These are phyloP conservation scores for Drosophila algonquin DNA, from an alignment of 2,888 invertebrate genomes.

Conservation along the genomic window DNA sequence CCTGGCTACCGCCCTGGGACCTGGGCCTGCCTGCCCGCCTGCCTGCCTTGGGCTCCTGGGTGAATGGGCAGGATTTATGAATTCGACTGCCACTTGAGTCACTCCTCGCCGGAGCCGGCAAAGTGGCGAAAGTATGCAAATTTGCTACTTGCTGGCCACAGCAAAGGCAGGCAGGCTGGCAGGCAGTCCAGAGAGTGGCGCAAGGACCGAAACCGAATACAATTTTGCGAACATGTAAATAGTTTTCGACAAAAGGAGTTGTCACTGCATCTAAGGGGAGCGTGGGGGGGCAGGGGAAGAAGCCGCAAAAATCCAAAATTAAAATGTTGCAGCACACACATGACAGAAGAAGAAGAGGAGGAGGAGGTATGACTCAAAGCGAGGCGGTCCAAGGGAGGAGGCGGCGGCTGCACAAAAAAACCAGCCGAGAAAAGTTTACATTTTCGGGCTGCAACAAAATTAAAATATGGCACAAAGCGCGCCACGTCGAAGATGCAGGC, in stretches of 20 bases:
- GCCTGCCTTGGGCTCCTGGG: no score
- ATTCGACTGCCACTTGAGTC: constrained; percentile 47
- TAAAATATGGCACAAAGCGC: constrained; percentile 77
- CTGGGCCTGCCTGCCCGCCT: neutral
- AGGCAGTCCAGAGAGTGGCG: neutral
- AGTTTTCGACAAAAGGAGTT: constrained; percentile 67
- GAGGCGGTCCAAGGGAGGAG: constrained; percentile 1
- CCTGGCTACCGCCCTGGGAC: neutral
- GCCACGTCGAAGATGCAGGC: constrained; percentile 66
- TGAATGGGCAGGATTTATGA: constrained; percentile 60
- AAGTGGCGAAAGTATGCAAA: constrained; percentile 36
- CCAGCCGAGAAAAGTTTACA: constrained; percentile 56
- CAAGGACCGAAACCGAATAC: constrained; percentile 59
- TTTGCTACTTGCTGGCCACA: constrained; percentile 53
- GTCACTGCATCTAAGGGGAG: constrained; percentile 56
- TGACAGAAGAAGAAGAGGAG: neutral
- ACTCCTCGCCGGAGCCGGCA: constrained; percentile 7
- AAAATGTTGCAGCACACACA: constrained; percentile 56
- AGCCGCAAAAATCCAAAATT: constrained; percentile 70
- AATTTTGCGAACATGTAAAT: constrained; percentile 68
- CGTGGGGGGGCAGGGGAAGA: constrained; percentile 17
- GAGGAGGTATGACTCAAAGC: constrained; percentile 46
- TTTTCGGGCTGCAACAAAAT: constrained; percentile 71
- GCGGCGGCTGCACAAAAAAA: constrained; percentile 18
- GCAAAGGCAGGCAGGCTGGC: constrained; percentile 45